phyloP scores from a whole-genome alignment of 1,140 invertebrate species.

The Euglossa dilemma region DNA sequence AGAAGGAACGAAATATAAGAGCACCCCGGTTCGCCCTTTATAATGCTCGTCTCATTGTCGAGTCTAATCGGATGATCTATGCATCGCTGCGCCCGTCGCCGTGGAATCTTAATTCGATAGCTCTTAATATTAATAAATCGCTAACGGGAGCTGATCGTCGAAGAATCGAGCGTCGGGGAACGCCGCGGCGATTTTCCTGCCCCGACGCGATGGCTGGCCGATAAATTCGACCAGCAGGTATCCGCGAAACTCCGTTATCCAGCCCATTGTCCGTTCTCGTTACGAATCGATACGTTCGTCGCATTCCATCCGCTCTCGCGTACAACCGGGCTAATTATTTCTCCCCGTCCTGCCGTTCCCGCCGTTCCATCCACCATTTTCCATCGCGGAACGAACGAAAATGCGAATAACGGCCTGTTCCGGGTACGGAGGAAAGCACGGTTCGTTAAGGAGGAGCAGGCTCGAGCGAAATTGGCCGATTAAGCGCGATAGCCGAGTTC shows the following conservation, averaged over 20 bases:
- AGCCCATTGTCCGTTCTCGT: not conserved
- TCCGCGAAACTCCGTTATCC: not conserved
- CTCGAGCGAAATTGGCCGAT: not conserved
- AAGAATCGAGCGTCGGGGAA: not conserved
- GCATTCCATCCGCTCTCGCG: not conserved
- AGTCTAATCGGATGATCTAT: slow-evolving; percentile 64
- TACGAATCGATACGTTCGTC: not conserved
- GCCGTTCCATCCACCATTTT: not conserved
- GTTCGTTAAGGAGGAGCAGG: too few species aligned
- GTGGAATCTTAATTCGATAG: slow-evolving; percentile 62
- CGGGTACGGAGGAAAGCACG: too few species aligned
- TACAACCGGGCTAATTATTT: not conserved
- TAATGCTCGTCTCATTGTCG: slow-evolving; percentile 49
- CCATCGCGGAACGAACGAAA: not conserved
- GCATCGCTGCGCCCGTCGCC: slow-evolving; percentile 46
- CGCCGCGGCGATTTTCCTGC: not conserved
- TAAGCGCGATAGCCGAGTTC: not conserved
- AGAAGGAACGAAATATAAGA: slow-evolving; percentile 57
- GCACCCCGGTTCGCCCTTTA: slow-evolving; percentile 1
- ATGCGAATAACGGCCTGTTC: not conserved
- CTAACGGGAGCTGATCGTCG: not conserved
- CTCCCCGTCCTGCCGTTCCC: not conserved
- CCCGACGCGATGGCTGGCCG: not conserved
- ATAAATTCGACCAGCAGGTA: not conserved
- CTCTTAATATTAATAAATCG: slow-evolving; percentile 61